These are phyloP conservation scores for Genyomyrus donnyi DNA, from an alignment of 2,113 vertebrate species.

Conservation along the genomic window DNA sequence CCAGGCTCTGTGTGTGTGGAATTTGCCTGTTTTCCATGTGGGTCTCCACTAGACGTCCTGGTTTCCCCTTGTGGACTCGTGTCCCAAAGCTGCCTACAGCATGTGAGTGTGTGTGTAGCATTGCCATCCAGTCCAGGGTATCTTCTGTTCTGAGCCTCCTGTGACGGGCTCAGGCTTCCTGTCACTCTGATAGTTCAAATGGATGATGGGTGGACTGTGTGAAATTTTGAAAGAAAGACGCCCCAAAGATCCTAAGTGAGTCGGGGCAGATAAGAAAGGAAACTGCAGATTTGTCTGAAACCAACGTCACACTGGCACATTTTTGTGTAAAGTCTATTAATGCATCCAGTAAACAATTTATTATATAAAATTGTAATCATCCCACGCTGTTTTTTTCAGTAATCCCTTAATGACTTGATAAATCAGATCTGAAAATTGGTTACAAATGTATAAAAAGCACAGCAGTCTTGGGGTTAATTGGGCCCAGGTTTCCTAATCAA, in stretches of 20 bases:
- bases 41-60: background rate
- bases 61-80: background rate
- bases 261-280: background rate
- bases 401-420: background rate
- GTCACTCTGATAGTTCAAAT: background rate
- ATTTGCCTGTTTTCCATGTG: background rate
- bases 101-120: background rate
- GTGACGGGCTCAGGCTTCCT: background rate
- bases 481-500: background rate
- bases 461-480: conserved; percentile 1
- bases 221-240: background rate
- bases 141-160: background rate
- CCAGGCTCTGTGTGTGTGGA: background rate
- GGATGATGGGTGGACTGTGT: background rate
- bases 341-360: conserved; percentile 13
- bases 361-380: background rate
- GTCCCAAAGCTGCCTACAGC: background rate
- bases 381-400: background rate
- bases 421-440: background rate
- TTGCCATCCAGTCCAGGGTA: background rate
- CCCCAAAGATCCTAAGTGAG: background rate
- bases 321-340: background rate
- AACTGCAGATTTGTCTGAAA: background rate
- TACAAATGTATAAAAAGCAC: background rate
- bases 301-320: background rate